These are phyloP conservation scores for Luperina nickerlii DNA, from an alignment of 2,888 invertebrate genomes.

Conservation along the genomic window DNA sequence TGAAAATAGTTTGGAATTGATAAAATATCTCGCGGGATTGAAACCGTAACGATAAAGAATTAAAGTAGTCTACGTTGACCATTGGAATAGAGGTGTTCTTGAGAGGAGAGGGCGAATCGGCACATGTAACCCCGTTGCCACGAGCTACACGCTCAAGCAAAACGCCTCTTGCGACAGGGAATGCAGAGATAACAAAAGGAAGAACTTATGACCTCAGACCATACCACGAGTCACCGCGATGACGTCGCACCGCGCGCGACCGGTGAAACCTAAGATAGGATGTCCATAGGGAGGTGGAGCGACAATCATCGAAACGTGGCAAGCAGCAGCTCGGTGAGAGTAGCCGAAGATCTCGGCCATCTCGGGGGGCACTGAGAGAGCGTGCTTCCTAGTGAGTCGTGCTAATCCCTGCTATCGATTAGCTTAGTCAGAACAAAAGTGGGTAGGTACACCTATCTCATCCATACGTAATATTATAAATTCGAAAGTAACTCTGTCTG, in stretches of 20 bases:
- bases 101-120: background rate
- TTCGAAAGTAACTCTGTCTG: too few species aligned
- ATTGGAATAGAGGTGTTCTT: background rate
- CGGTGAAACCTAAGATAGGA: background rate
- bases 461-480: too few species aligned
- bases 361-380: background rate
- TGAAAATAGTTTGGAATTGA: background rate
- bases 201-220: background rate
- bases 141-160: background rate
- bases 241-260: background rate
- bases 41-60: background rate
- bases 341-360: background rate
- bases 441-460: constrained; percentile 8
- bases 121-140: too few species aligned
- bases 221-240: background rate
- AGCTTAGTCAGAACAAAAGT: background rate
- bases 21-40: background rate
- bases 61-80: background rate
- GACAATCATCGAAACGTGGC: background rate
- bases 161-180: background rate
- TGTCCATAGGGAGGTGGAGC: background rate
- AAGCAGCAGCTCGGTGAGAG: background rate
- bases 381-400: background rate
- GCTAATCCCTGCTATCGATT: background rate
- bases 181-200: background rate